These are phyloP conservation scores for Chionoecetes opilio DNA, from an alignment of 1,140 invertebrate species.

Conservation along the genomic window DNA sequence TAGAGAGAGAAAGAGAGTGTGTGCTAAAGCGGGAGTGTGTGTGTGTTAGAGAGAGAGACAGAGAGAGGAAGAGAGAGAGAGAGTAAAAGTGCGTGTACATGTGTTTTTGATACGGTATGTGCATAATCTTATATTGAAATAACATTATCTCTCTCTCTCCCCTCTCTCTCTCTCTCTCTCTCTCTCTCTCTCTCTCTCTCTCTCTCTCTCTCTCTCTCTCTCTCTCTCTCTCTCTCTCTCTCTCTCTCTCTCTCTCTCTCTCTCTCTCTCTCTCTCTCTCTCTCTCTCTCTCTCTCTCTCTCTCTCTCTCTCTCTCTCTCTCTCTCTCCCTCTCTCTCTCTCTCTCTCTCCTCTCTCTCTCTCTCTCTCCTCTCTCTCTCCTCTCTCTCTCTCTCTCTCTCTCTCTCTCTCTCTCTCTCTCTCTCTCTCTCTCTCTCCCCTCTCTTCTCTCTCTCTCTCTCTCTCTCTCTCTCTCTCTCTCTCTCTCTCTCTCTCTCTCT, in stretches of 20 bases:
- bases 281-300: neutral
- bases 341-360: no score
- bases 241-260: neutral
- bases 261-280: neutral
- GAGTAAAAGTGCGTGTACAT: no score
- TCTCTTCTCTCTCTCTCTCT: neutral
- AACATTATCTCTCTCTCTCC: neutral
- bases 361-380: no score
- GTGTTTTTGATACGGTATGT: no score
- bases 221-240: neutral
- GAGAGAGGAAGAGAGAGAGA: no score
- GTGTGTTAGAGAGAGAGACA: no score
- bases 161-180: neutral
- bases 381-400: no score
- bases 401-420: neutral
- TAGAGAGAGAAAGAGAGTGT: no score
- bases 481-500: neutral
- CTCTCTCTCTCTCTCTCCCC: neutral
- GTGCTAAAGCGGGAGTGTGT: no score
- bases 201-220: neutral
- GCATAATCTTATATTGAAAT: neutral
- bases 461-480: neutral
- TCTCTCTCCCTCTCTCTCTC: neutral
- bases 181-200: neutral
- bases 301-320: neutral